Evolutionary conservation across 2,888 invertebrate species (phyloP).

Genomic region (Melieria omissa): DNA sequence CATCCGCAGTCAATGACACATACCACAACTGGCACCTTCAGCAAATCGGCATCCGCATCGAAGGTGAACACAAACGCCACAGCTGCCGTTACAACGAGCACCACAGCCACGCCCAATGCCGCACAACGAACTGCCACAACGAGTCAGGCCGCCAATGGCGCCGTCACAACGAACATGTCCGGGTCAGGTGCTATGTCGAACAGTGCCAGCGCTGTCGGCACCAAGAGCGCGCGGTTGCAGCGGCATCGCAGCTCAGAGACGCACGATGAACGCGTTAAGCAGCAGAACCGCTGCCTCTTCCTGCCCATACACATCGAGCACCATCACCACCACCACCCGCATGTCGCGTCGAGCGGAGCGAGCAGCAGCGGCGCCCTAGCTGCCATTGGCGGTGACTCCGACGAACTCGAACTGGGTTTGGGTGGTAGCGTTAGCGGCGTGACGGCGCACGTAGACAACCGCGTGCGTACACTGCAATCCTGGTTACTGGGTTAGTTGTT

Average conservation of each 20-base stretch:
- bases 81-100: constrained; percentile 16
- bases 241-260: constrained; percentile 66
- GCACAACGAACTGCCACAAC: constrained; percentile 33
- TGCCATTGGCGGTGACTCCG: constrained; percentile 43
- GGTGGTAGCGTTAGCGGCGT: constrained; percentile 52
- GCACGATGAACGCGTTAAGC: constrained; percentile 63
- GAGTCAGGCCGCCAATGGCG: constrained; percentile 13
- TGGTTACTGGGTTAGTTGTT: constrained; percentile 56
- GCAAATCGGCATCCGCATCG: constrained; percentile 13
- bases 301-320: constrained; percentile 60
- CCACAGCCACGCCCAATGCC: constrained; percentile 41
- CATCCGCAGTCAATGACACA: constrained; percentile 50
- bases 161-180: constrained; percentile 36
- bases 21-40: neutral
- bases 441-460: constrained; percentile 36
- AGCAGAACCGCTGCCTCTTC: constrained; percentile 57
- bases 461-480: constrained; percentile 54
- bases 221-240: constrained; percentile 60
- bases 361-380: constrained; percentile 51
- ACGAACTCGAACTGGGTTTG: constrained; percentile 54
- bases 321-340: constrained; percentile 52
- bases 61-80: constrained; percentile 7
- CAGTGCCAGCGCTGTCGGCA: constrained; percentile 56
- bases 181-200: constrained; percentile 50
- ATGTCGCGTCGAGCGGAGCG: constrained; percentile 42